These are phyloP conservation scores for Sarcophaga subvicina DNA, from an alignment of 2,888 invertebrate species.

Conservation along the genomic window DNA sequence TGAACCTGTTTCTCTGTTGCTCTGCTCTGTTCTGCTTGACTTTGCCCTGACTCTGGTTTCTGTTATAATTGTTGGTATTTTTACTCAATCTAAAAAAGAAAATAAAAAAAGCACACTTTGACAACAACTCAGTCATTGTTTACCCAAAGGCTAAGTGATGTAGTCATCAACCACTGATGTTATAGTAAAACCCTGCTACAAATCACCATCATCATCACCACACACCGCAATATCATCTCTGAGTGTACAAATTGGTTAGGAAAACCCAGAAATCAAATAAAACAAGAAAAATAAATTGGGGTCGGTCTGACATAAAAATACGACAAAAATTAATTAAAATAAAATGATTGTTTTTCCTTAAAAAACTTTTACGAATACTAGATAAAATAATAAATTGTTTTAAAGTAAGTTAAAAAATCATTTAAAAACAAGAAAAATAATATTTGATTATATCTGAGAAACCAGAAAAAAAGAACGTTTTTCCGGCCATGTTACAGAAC, in stretches of 20 bases:
- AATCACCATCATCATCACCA: neutral
- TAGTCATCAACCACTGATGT: constrained; percentile 30
- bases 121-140: constrained; percentile 21
- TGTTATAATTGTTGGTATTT: neutral
- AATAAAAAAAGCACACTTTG: neutral
- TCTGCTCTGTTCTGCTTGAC: neutral
- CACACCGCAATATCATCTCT: neutral
- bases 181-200: neutral
- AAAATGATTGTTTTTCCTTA: too few relatives aligned
- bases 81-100: neutral
- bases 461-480: too few relatives aligned
- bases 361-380: too few relatives aligned
- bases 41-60: neutral
- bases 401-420: too few relatives aligned
- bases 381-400: too few relatives aligned
- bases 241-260: constrained; percentile 7
- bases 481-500: too few relatives aligned
- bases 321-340: too few relatives aligned
- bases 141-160: constrained; percentile 28
- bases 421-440: too few relatives aligned
- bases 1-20: constrained; percentile 33
- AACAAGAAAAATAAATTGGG: too few relatives aligned
- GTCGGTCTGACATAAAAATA: too few relatives aligned
- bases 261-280: constrained; percentile 33
- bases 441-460: too few relatives aligned